phyloP scores from a whole-genome alignment of 1,140 invertebrate species.

The Tetranychus cinnabarinus region DNA sequence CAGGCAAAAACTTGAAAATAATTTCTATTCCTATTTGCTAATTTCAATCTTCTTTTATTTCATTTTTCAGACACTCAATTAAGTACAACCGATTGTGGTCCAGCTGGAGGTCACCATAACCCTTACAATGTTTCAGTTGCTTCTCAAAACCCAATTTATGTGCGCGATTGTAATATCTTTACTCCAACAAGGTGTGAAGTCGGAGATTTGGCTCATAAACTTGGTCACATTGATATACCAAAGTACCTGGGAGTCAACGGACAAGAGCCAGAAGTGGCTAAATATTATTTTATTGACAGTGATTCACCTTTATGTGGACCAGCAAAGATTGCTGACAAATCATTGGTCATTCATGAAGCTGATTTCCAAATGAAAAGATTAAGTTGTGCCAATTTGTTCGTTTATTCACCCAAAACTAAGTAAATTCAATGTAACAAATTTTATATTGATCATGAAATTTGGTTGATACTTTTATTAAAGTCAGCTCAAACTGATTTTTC shows the following conservation, averaged over 20 bases:
- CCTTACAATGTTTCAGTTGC: slow-evolving; percentile 38
- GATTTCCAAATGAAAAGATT: slow-evolving; percentile 10
- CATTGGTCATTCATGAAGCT: slow-evolving; percentile 56
- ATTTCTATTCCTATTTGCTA: neutral
- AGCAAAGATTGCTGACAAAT: slow-evolving; percentile 49
- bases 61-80: slow-evolving; percentile 44
- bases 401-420: slow-evolving; percentile 2
- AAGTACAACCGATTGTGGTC: slow-evolving; percentile 36
- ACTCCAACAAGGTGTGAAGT: slow-evolving; percentile 70
- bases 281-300: slow-evolving; percentile 36
- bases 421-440: too few relatives aligned
- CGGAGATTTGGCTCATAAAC: slow-evolving; percentile 58
- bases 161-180: slow-evolving; percentile 15
- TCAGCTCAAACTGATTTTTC: too few relatives aligned
- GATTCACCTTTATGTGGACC: slow-evolving; percentile 57
- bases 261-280: slow-evolving; percentile 7
- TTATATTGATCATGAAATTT: too few relatives aligned
- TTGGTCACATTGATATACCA: slow-evolving; percentile 54
- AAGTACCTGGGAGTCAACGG: slow-evolving; percentile 7
- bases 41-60: neutral
- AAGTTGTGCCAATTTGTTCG: slow-evolving; percentile 14
- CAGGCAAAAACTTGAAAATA: neutral
- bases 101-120: slow-evolving; percentile 48
- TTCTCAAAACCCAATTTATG: slow-evolving; percentile 7
- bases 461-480: too few relatives aligned